Evolutionary conservation across 2,888 invertebrate species (phyloP), one percentile per base, ranked within the genome.

Genomic region (Tetranychus truncatus): DNA sequence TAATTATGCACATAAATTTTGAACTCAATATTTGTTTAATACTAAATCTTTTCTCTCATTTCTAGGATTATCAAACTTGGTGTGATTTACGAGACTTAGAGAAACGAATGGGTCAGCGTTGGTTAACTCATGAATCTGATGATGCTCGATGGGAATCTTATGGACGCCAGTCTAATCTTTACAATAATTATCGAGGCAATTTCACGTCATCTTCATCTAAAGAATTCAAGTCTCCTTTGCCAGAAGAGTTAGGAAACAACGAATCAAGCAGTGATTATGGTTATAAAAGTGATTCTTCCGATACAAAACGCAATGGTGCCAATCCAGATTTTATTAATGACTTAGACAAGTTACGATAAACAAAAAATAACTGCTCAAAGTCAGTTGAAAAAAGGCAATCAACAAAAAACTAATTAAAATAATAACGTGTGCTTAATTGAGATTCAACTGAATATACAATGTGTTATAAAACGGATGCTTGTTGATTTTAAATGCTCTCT

Each of bases 51-150:
- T 24, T 75, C n/a, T 46, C 15, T 72, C 15, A 65, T 20, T 65
- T 55, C 21, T 71, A 90, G 89, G 89, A 94, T 83, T 90, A 90
- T 82, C 89, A 92, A 83, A 94, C 95, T 6, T 97, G 96, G 94
- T 88, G 88, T 80, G 99, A 99, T 85, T 86, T 99, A 80, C 87
- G 95, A 75, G 88, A 89, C 80, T 85, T 99, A 75, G 96, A 97
- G 85, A 86, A 85, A 67, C 87, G 88, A 80, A 88, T 91, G 65
- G 89, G 89, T 45, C 86, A 87, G 77, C 87, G 93, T 20, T 95
- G 92, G 84, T 85, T 95, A 78, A 94, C 94, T 8, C 93, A 94
- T 80, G 92, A 93, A 82, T 90, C 91, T 45, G 94, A 95, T 82
- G 95, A 95, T 82, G 88, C 89, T n/a, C 87, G 93, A 79, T 95